Evolutionary conservation across 2,888 invertebrate genomes (phyloP), one percentile per base, ranked within the genome.

Genomic region (Perizoma affinitatum): DNA sequence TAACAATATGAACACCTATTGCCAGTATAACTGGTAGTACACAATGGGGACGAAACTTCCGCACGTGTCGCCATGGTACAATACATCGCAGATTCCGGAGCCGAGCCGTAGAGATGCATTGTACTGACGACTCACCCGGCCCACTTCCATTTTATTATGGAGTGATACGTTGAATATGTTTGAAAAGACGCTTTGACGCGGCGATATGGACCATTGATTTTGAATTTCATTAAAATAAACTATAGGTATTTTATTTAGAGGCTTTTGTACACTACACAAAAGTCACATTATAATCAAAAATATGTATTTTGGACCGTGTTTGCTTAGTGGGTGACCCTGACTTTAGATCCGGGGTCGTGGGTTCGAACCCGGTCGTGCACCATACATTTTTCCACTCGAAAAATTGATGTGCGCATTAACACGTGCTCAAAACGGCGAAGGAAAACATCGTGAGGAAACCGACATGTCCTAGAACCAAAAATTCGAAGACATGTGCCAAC

Each of bases 71-170:
- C 70, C 62, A 55, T 63, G 71, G 68, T 78, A 83, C 86, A 87
- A 84, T 84, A 83, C 82, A 81, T 79, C 72, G 70, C 71, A 63
- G 77, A 68, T 78, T 83, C 80, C 82, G 78, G 64, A 56, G 67
- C 61, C 65, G 66, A 67, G 71, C 57, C 38, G 48, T 75, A 79
- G 83, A 80, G 84, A 79, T 81, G 84, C 83, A 84, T 87, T 88
- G 88, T 88, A 66, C 77, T 48, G 47, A n/a, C 35, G 11, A 54
- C 62, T 54, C 54, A 62, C 72, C 69, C 79, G 84, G 73, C 82
- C 84, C 80, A 83, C 80, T 86, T 85, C 77, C 80, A 72, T 79
- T 77, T 80, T 76, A 61, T 46, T 50, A 54, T 58, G 61, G 54
- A 41, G 44, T 49, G 34, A 54, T 59, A 54, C 33, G 22, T 41